Base-by-base conservation (phyloP, 2,888 invertebrate species). In the Caradrina clavipalpis region DNA sequence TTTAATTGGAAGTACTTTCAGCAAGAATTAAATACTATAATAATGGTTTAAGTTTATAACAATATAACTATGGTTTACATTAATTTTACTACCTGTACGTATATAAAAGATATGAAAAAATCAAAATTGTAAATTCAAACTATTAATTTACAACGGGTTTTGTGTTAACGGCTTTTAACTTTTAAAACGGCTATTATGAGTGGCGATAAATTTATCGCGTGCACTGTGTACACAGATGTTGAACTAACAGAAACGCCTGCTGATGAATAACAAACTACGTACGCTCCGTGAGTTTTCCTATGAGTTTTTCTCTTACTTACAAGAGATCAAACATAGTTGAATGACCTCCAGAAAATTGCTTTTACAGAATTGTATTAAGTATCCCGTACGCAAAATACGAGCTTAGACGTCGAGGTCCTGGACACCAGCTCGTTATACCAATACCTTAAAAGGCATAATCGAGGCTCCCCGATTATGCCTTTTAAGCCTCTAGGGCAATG, bases 171-270 rank as follows among this genome's bases (percentile, higher is more conserved):
- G 86, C 80, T 84, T 82, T 84, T 87, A 83, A 82, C 83, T 87
- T 89, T 89, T 88, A 90, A 90, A 90, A 88, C 82, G 85, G 86
- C 87, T 85, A 86, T 88, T 89, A 89, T 89, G 89, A 90, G 88
- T 86, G 85, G 85, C 82, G 63, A 89, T 90, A 91, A 90, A 90
- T 90, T 89, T 79, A 80, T 72, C 70, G 81, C 75, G 83, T 78
- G 78, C 82, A 76, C 71, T 76, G 69, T 69, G 55, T 17, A 61
- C 76, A 57, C 5, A 13, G 84, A 84, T 65, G 1, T 85, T 80
- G 6, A 72, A 63, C 60, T 72, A 10, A 50, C 49, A 13, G 70
- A 81, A 80, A 49, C 17, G 35, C 11, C 45, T n/a, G n/a, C 26
- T 26, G 47, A 13, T 19, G 17, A 17, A 42, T 21, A 21, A 42